These are phyloP conservation scores for Bimastos eiseni DNA, from an alignment of 2,888 invertebrate genomes.

Conservation along the genomic window DNA sequence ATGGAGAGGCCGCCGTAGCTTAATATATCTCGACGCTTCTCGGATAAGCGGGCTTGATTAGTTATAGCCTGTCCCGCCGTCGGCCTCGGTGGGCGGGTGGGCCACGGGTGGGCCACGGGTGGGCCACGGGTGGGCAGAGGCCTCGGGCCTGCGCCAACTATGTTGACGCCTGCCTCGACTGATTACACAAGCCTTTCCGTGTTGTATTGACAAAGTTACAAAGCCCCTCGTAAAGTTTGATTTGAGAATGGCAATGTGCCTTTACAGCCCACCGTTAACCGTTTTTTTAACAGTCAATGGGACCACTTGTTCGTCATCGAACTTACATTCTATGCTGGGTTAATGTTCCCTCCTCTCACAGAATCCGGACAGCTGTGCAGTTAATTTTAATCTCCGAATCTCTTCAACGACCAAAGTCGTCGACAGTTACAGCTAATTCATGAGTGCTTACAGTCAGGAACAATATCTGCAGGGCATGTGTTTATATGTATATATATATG, in stretches of 20 bases:
- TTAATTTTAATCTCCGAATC: too few species aligned
- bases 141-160: neutral
- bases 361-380: too few species aligned
- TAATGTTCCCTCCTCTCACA: too few species aligned
- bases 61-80: neutral
- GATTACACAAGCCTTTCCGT: neutral
- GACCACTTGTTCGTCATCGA: neutral
- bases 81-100: neutral
- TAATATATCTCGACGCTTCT: neutral
- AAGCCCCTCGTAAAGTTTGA: neutral
- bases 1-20: neutral
- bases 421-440: too few species aligned
- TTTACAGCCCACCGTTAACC: neutral
- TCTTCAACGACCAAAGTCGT: too few species aligned
- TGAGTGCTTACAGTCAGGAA: too few species aligned
- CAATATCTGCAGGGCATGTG: too few species aligned
- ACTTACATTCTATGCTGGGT: neutral
- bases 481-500: too few species aligned
- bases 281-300: neutral
- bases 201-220: neutral
- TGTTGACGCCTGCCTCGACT: neutral
- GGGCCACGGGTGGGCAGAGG: too few species aligned
- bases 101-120: neutral
- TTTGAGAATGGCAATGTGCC: neutral
- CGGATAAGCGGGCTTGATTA: neutral